Base-by-base conservation (phyloP, 1,140 invertebrate species). In the Pogonomyrmex californicus region DNA sequence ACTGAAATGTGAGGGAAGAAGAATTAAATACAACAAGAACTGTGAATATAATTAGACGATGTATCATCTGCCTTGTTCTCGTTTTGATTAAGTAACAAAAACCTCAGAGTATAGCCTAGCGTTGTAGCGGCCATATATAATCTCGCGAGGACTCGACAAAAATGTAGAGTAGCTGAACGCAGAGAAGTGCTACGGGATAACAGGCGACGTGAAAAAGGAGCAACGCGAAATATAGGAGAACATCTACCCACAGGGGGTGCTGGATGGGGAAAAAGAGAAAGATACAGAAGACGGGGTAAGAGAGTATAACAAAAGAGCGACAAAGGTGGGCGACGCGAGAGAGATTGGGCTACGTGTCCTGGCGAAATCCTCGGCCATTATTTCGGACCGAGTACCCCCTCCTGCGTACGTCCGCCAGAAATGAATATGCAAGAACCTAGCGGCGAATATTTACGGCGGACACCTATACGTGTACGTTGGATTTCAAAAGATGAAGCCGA, bases 401-500 rank as follows among this genome's bases (percentile, higher is more conserved):
- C 65, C 56, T 83, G 78, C 68, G 71, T 88, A 88, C 68, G 82
- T 82, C 66, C 88, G 83, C 88, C 36, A 86, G 87, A 87, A 90
- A 90, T 91, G 90, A 91, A 91, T 91, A 90, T 91, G 90, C 90
- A 91, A 87, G 90, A 91, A 88, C 71, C 71, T 76, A 76, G 38
- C 51, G 75, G 89, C 62, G 90, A 91, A 91, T 91, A 91, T 91
- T 91, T 91, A 91, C 90, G 83, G 71, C 60, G 23, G 23, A 63
- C 30, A 70, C 87, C 73, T 87, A 79, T 70, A 47, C 36, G 47
- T 65, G 58, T 83, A 82, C 89, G 77, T 41, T 78, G 73, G 51
- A 49, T 88, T 91, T 87, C 78, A 88, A 91, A 91, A 91, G 88
- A 86, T 63, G 86, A 90, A 90, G 78, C 90, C 83, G 87, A 88